Base-by-base conservation (phyloP, 2,888 invertebrate species). In the Spodoptera littoralis region DNA sequence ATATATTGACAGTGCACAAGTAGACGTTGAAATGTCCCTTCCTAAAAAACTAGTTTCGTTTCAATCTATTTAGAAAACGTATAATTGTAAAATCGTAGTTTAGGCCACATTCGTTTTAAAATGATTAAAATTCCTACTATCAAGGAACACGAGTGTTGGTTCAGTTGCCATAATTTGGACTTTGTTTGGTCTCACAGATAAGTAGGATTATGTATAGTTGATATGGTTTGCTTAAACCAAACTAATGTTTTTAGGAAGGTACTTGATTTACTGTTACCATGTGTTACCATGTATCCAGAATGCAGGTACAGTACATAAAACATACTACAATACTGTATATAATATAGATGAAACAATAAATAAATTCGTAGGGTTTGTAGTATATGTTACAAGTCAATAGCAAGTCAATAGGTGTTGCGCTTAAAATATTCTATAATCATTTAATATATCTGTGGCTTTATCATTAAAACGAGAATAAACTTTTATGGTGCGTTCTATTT, bases 101-200 rank as follows among this genome's bases (percentile, higher is more conserved):
- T 76, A 78, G 76, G 76, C 76, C 76, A 59, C 71, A 64, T 53
- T 0, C 43, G 59, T 65, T 46, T 13, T 27, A 45, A 44, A 46
- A 11, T 49, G 43, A 43, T 41, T 51, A 42, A 58, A 63, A 56
- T 41, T 11, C 27, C 8, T n/a, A 6, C 9, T 12, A 5, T 42
- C 41, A 2, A 8, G 18, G n/a, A 27, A 0, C 6, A 27, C 4
- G 22, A 22, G 6, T 9, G 42, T 18, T 46, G 9, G 3, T 42
- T 44, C 42, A 4, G 42, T 42, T 30, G 27, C 13, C 11, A 30
- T 51, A 44, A 22, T n/a, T 1, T 11, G 27, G 52, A 6, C 0
- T 43, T 36, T 9, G 4, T 62, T 22, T 70, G 3, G 13, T 50
- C n/a, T 18, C 13, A 30, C 4, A 9, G 11, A 30, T 18, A 50